Evolutionary conservation across 1,140 invertebrate genomes (phyloP).

Genomic region (Antheraea mylitta): DNA sequence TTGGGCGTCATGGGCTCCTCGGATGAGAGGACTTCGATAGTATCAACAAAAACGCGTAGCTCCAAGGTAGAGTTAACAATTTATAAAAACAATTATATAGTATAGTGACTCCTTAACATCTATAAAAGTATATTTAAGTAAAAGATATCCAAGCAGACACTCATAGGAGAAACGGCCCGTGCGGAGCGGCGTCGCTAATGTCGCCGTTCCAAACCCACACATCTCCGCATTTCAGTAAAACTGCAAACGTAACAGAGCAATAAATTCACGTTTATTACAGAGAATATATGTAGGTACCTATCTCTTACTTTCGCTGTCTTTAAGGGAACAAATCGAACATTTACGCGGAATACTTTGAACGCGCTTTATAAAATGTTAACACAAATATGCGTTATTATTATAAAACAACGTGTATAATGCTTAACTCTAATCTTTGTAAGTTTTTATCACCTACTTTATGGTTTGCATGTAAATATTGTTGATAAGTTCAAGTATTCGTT

Average conservation of each 20-base stretch:
- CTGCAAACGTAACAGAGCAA: constrained; percentile 69
- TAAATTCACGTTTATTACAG: constrained; percentile 76
- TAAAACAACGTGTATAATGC: constrained; percentile 39
- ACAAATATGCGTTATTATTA: constrained; percentile 41
- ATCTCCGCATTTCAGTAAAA: constrained; percentile 71
- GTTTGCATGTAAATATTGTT: constrained; percentile 33
- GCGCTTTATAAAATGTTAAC: constrained; percentile 58
- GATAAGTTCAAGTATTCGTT: constrained; percentile 41
- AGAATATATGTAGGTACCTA: constrained; percentile 48
- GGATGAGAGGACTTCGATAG: too few species aligned
- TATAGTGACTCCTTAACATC: too few species aligned
- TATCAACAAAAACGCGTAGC: too few species aligned
- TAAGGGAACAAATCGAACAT: constrained; percentile 61
- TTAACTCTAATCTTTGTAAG: too few species aligned
- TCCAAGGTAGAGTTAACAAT: too few species aligned
- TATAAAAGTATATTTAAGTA: background rate
- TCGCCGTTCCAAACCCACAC: constrained; percentile 47
- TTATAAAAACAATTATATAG: too few species aligned
- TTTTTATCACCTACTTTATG: too few species aligned
- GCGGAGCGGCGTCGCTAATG: constrained; percentile 50
- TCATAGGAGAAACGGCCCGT: constrained; percentile 31
- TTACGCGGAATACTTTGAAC: constrained; percentile 44
- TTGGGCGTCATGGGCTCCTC: too few species aligned
- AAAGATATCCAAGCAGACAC: constrained; percentile 16
- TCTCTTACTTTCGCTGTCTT: constrained; percentile 51